Base-by-base conservation (phyloP, 2,113 vertebrate species). In the Leiothrix lutea region DNA sequence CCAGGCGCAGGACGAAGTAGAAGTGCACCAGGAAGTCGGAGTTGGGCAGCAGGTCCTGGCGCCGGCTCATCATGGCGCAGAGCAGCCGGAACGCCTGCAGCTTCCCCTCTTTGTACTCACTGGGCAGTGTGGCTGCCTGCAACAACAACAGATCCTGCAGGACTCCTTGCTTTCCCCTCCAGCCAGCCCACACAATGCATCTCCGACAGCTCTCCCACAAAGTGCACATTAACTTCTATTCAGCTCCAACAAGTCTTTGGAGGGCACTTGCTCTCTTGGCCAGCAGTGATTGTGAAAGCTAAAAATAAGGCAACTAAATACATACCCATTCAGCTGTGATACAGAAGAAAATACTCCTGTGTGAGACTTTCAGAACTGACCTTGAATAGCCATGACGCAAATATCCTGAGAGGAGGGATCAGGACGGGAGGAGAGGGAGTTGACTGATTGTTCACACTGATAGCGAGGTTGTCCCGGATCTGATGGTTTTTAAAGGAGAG, bases 301-400 rank as follows among this genome's bases (percentile, higher is more conserved):
- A 57, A 40, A 65, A 84, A 25, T 3, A 40, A 50, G 3, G 10
- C 35, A 73, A 38, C 12, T 38, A 14, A 84, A 60, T 2, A 22
- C 6, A 16, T 14, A 29, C 19, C 36, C n/a, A 7, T 19, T 45
- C n/a, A 33, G n/a, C 18, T 69, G 8, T 2, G 12, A 40, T 3
- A 38, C 0, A 17, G 33, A 14, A 11, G 19, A 33, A 40, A 87
- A 60, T 1, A 40, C 1, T 12, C 6, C 9, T 0, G 33, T 6
- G 31, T 17, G 38, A 47, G 48, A 36, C 58, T 36, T 51, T 48
- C 57, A 74, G 70, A 65, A 81, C 71, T n/a, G 74, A 92, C 99
- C 98, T 98, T 99, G 97, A 99, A 99, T 24, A 99, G 97, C 99
- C 99, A 99, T 6, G 99, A 99, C 12, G 99, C 99, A 97, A 99